Percentiles rank a stretch among this genome's conserved stretches.
phyloP scores from a whole-genome alignment of 2,888 invertebrate genomes.

The Conus canariensis region DNA sequence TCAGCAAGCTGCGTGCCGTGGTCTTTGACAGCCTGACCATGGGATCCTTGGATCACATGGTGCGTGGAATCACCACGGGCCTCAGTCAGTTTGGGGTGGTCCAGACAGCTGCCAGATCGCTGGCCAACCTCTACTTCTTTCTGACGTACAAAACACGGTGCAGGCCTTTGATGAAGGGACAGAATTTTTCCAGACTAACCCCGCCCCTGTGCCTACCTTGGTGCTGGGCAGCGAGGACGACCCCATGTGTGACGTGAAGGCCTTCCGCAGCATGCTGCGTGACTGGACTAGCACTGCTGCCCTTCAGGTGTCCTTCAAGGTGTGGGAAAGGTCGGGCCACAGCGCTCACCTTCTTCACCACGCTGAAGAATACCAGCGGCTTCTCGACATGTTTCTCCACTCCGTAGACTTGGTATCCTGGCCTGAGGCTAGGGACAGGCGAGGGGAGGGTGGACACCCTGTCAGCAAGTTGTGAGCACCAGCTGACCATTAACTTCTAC shows the following conservation, averaged over 20 bases:
- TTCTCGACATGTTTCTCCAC: slow-evolving; percentile 46
- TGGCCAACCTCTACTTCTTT: slow-evolving; percentile 58
- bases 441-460: background rate
- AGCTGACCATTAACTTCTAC: too few relatives aligned
- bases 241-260: slow-evolving; percentile 59
- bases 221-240: slow-evolving; percentile 62
- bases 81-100: slow-evolving; percentile 51
- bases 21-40: slow-evolving; percentile 69
- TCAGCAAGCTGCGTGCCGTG: slow-evolving; percentile 54
- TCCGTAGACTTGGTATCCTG: background rate
- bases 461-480: background rate
- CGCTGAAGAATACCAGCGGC: slow-evolving; percentile 50
- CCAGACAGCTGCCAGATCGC: slow-evolving; percentile 50
- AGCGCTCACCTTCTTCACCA: slow-evolving; percentile 55
- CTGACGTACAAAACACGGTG: slow-evolving; percentile 61
- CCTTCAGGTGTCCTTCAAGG: slow-evolving; percentile 48
- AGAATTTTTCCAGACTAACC: slow-evolving; percentile 54
- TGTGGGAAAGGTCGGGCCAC: slow-evolving; percentile 60
- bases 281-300: slow-evolving; percentile 39
- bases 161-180: slow-evolving; percentile 60
- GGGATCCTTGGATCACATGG: slow-evolving; percentile 65
- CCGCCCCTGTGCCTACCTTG: slow-evolving; percentile 60
- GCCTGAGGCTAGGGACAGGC: background rate
- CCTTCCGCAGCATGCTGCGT: background rate
- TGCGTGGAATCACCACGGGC: slow-evolving; percentile 57